Evolutionary conservation across 2,888 invertebrate species (phyloP).

Genomic region (Luperina nickerlii): DNA sequence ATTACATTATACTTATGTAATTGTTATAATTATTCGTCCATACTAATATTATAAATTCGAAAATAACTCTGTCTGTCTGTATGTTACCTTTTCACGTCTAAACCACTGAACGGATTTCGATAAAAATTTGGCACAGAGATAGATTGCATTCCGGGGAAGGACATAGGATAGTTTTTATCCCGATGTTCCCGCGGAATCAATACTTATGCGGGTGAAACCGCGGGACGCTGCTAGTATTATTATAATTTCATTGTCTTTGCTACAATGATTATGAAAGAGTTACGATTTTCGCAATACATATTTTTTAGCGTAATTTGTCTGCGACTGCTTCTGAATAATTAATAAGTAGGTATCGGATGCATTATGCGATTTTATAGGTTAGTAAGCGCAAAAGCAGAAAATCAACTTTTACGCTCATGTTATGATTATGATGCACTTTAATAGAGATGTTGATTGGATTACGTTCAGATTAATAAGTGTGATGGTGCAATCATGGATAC

Average conservation of each 20-base stretch:
- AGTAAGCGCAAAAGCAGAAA: background rate
- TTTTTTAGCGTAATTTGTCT: background rate
- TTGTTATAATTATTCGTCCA: background rate
- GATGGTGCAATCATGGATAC: background rate
- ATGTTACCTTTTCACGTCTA: too few relatives aligned
- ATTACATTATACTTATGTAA: background rate
- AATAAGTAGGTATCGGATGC: background rate
- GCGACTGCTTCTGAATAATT: background rate
- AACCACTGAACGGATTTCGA: too few relatives aligned
- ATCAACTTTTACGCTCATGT: background rate
- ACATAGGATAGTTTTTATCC: too few relatives aligned
- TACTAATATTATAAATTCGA: too few relatives aligned
- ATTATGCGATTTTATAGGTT: background rate
- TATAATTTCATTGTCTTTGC: conserved; percentile 15
- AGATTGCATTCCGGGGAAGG: too few relatives aligned
- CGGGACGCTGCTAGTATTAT: background rate
- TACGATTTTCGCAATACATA: background rate
- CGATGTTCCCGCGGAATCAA: too few relatives aligned
- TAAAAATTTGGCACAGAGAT: too few relatives aligned
- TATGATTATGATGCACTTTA: background rate
- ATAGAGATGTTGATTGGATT: background rate
- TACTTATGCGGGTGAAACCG: too few relatives aligned
- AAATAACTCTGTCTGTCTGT: too few relatives aligned
- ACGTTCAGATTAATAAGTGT: background rate
- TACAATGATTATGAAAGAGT: background rate